Evolutionary conservation across 2,113 vertebrate genomes (phyloP), one percentile per base, ranked within the genome.

Genomic region (Orycteropus afer): DNA sequence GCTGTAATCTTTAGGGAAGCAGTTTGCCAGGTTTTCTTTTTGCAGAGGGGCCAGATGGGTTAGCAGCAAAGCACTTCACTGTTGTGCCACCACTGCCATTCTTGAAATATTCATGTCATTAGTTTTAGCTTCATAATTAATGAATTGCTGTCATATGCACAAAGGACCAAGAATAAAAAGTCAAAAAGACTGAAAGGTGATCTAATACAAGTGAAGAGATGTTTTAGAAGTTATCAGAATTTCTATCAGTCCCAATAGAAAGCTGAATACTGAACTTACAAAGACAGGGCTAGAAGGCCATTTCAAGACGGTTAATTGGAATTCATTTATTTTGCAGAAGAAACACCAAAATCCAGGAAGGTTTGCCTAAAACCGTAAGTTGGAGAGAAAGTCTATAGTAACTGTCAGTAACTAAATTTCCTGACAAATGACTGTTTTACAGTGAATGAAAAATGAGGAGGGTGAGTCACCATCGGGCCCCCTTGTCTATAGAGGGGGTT

Each of bases 61-160:
- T 71, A 71, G n/a, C n/a, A 71, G 67, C 15, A 9, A 3, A 11
- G n/a, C 67, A 71, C 17, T 37, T 71, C 7, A 69, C 65, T 8
- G 17, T 5, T 34, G 34, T 37, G 5, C 32, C 65, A 69, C 65
- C 65, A 49, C 1, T 73, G 23, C 29, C 49, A 55, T 9, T 80
- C 47, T 73, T 82, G 53, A 86, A 90, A 82, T 20, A 87, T 13
- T 87, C 22, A 65, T 47, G 89, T 97, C 92, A 40, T 97, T 95
- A 94, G 63, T 90, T 90, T 98, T 88, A 96, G 89, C 65, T 69
- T 97, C 94, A 94, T 55, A 76, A 97, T 96, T 97, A 97, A 98
- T 89, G 97, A 96, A 89, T 83, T 93, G 89, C 81, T 79, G 90
- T 93, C 92, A 89, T 96, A 96, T 77, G 80, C 95, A 97, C 71